Evolutionary conservation across 2,797 vertebrate species (phyloP).

Genomic region (Semotilus atromaculatus): DNA sequence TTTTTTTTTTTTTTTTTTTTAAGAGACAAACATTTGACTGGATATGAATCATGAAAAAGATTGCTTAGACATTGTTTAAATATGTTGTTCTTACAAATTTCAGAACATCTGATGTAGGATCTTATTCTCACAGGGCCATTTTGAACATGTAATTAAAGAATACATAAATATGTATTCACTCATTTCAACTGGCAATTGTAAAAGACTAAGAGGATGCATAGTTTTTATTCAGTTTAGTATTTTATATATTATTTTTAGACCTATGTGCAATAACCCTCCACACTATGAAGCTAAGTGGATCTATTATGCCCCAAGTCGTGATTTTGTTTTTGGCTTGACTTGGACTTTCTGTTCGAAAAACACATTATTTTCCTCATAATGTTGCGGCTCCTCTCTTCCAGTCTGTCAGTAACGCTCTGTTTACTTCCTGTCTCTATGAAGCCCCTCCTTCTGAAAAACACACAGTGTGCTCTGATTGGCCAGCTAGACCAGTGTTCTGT

Average conservation of each 20-base stretch:
- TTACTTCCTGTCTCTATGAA: too few species aligned
- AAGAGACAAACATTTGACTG: slow-evolving; percentile 14
- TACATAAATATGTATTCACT: background rate
- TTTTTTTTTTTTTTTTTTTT: background rate
- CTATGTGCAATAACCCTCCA: background rate
- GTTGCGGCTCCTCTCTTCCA: background rate
- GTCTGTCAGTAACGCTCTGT: background rate
- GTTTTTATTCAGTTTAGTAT: background rate
- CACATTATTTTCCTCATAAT: background rate
- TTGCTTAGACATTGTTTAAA: background rate
- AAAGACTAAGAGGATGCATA: background rate
- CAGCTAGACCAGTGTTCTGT: too few species aligned
- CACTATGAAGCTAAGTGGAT: background rate
- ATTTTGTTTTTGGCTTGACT: background rate
- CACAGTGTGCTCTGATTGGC: too few species aligned
- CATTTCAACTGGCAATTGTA: background rate
- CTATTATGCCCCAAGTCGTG: background rate
- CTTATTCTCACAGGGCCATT: background rate
- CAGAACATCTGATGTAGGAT: background rate
- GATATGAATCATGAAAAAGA: background rate
- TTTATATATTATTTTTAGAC: background rate
- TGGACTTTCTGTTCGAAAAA: background rate
- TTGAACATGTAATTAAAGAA: background rate
- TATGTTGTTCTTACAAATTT: background rate
- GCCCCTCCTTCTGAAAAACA: too few species aligned